Conservation (phyloP, 2,888 invertebrate species). For the Conops quadrifasciatus region DNA sequence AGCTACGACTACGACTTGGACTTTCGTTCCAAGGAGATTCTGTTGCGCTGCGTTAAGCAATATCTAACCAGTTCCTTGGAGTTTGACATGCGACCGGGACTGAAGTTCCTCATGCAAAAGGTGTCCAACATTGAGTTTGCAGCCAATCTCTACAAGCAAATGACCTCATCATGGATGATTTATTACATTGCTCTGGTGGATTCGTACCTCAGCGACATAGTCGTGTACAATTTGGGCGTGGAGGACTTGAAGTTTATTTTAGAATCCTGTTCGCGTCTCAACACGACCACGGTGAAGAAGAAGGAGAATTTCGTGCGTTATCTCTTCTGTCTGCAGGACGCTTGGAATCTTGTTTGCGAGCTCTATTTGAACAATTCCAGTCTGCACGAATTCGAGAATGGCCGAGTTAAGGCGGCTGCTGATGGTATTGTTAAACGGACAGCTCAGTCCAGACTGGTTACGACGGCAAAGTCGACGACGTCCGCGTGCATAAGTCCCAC, state of each 20-base stretch:
- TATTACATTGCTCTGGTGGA: slow-evolving; percentile 88
- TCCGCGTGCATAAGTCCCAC: slow-evolving; percentile 48
- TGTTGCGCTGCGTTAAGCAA: slow-evolving; percentile 81
- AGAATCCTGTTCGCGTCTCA: slow-evolving; percentile 70
- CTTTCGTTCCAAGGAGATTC: slow-evolving; percentile 69
- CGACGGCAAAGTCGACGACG: slow-evolving; percentile 41
- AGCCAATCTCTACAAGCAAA: slow-evolving; percentile 91
- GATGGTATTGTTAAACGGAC: slow-evolving; percentile 44
- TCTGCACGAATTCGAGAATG: slow-evolving; percentile 62
- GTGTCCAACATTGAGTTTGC: slow-evolving; percentile 86
- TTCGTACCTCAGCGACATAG: slow-evolving; percentile 78
- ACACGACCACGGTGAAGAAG: slow-evolving; percentile 66
- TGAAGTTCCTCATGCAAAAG: slow-evolving; percentile 94
- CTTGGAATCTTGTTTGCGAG: slow-evolving; percentile 72
- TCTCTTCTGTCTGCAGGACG: slow-evolving; percentile 70
- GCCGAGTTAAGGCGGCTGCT: slow-evolving; percentile 42
- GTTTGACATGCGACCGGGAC: slow-evolving; percentile 89
- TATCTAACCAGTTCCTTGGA: slow-evolving; percentile 84
- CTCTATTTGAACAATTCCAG: slow-evolving; percentile 67
- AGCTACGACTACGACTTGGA: slow-evolving; percentile 64
- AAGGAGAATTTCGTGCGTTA: slow-evolving; percentile 71
- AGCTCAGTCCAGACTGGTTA: slow-evolving; percentile 41
- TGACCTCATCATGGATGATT: slow-evolving; percentile 90
- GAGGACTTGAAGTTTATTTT: slow-evolving; percentile 72
- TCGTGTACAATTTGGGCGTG: slow-evolving; percentile 71